Base-by-base conservation (phyloP, 2,113 vertebrate genomes). In the Indicator indicator region DNA sequence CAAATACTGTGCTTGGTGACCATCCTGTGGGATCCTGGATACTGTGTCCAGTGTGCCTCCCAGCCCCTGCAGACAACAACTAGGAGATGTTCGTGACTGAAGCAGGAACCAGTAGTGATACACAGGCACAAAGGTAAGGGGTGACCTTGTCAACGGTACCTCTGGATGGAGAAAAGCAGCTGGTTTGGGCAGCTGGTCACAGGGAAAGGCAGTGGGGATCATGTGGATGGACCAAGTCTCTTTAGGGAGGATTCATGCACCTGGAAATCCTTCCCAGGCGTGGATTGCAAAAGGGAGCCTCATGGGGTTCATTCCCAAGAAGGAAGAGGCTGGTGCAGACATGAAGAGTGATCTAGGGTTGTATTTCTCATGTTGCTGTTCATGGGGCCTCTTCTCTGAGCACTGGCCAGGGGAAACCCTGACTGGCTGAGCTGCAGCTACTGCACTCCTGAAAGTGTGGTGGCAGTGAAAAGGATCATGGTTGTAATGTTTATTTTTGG, bases 101-200 rank as follows among this genome's bases (percentile, higher is more conserved):
- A 27, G 4, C 75, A 73, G 76, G 12, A 67, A 26, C 50, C 48
- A 18, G 65, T 20, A 42, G 89, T 0, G 1, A 65, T 72, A n/a
- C 77, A 30, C 30, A 44, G 71, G 94, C 36, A 27, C 72, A 30
- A 52, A 97, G 97, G 97, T 98, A 97, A 96, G 91, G 44, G 40
- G 7, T 52, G 40, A 38, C 58, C 46, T 88, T 67, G 44, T 28
- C 16, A 3, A 0, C 13, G 14, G 5, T 58, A 21, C 26, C 23
- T 81, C 50, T 0, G 3, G 20, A 30, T 50, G 3, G 33, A 62
- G 50, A 42, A 69, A 72, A 73, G n/a, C 4, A 11, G 69, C 27
- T 58, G 65, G 24, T 50, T 52, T 65, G 83, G 26, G 9, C 27
- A 38, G 46, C 40, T 69, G 65, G 55, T 36, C 9, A 7, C 20